phyloP scores from a whole-genome alignment of 2,113 vertebrate genomes.

The Cephalopholis sonnerati region DNA sequence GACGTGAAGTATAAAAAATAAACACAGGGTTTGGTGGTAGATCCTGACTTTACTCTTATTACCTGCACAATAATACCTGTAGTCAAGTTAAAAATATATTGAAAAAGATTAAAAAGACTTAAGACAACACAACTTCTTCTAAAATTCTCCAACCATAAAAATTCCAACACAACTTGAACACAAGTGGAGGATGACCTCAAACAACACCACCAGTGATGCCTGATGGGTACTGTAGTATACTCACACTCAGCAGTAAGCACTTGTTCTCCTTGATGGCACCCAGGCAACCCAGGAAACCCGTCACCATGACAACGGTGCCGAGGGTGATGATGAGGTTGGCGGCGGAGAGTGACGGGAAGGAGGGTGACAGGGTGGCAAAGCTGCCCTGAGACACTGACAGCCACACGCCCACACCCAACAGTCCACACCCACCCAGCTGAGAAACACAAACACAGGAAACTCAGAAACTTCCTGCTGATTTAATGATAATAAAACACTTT shows the following conservation, averaged over 20 bases:
- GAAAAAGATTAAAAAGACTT: neutral
- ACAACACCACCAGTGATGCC: neutral
- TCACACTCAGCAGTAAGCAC: conserved; percentile 97
- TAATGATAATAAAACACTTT: neutral
- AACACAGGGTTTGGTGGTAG: neutral
- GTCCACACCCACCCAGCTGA: conserved; percentile 96
- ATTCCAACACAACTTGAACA: neutral
- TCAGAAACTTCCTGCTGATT: conserved; percentile 49
- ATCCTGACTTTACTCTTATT: neutral
- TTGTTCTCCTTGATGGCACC: conserved; percentile 99
- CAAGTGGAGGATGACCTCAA: neutral
- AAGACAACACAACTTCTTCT: neutral
- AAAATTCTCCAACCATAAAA: neutral
- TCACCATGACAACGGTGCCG: conserved; percentile 96
- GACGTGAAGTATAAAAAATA: neutral
- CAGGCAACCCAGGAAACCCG: conserved; percentile 96
- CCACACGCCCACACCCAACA: conserved; percentile 98
- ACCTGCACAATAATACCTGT: neutral
- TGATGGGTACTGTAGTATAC: conserved; percentile 66
- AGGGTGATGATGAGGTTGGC: conserved; percentile 96
- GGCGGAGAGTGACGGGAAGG: conserved; percentile 95
- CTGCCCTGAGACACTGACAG: conserved; percentile 97
- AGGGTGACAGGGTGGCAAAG: conserved; percentile 97
- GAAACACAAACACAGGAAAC: conserved; percentile 67
- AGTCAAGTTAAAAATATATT: neutral